These are phyloP conservation scores for Nothoprocta pentlandii DNA, from an alignment of 2,113 vertebrate species.

Conservation along the genomic window DNA sequence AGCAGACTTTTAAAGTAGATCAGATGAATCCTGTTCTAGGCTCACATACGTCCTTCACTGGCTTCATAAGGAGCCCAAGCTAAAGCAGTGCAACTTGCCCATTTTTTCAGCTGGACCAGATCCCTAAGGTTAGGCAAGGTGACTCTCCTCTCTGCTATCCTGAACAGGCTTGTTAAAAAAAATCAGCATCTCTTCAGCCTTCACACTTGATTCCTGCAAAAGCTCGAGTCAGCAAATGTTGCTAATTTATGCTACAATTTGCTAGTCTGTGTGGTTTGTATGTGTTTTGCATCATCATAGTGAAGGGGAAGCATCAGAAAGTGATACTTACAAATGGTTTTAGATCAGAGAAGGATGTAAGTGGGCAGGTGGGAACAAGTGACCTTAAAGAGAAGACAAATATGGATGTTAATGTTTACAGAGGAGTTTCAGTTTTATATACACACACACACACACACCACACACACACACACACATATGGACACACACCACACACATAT, in stretches of 20 bases:
- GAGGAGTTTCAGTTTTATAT: not conserved
- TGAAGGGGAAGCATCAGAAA: not conserved
- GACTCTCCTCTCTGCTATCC: not conserved
- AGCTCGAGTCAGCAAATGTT: not conserved
- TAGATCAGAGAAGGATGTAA: not conserved
- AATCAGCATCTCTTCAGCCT: not conserved
- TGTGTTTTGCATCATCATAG: not conserved
- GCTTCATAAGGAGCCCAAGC: not conserved
- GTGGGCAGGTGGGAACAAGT: not conserved
- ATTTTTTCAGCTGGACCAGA: not conserved
- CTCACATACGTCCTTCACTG: not conserved
- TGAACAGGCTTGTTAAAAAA: not conserved
- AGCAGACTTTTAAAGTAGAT: not conserved
- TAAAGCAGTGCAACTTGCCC: not conserved
- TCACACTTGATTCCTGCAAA: not conserved
- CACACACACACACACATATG: too few relatives aligned
- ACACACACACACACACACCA: too few relatives aligned
- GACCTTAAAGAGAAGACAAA: not conserved
- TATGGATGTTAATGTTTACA: not conserved
- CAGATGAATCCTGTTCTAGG: not conserved
- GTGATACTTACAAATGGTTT: not conserved
- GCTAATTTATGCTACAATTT: not conserved
- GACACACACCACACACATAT: too few relatives aligned
- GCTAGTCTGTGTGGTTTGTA: not conserved
- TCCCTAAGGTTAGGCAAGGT: not conserved